Base-by-base conservation (phyloP, 1,140 invertebrate species). In the Rhopalosiphum padi region DNA sequence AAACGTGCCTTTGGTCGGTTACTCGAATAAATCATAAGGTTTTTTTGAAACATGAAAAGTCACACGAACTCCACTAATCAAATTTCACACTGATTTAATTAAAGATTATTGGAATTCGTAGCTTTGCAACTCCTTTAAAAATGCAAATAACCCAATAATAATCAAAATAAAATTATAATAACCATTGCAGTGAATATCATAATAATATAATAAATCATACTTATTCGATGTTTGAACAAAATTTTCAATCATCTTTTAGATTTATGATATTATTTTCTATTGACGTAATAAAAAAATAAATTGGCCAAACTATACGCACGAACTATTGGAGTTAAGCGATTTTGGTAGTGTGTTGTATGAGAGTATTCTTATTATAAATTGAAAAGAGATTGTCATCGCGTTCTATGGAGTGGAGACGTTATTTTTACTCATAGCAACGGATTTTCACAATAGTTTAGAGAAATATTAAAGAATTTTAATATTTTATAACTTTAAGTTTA, bases 291-390 rank as follows among this genome's bases (percentile, higher is more conserved):
- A 68, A 68, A 68, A 77, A 77, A 77, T 77, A 35, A 77, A n/a
- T 77, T 77, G 60, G 60, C 30, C 60, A 68, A 68, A 68, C 11
- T 68, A 68, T 68, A 68, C 60, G 5, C 60, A n/a, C 15, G 60
- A 77, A 77, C n/a, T 77, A 77, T 77, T 77, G 30, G 30, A n/a
- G 60, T n/a, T 77, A 77, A 77, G 60, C 15, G 30, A n/a, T 77
- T 77, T 77, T 18, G 60, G 30, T n/a, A 77, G n/a, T 77, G 60
- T 77, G 15, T 77, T 77, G 60, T n/a, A n/a, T n/a, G n/a, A 77
- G 15, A 77, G n/a, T 77, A 77, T 77, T 77, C 60, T n/a, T 77
- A 77, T 37, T 85, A 43, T 85, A 85, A 85, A 85, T 85, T 85
- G 83, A 85, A 85, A 43, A 41, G 37, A 41, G 37, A 41, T 85